A percentile compares a stretch with the other conserved stretches of the same genome.
These are phyloP conservation scores for Embiotoca jacksoni DNA, from an alignment of 2,113 vertebrate species.

Conservation along the genomic window DNA sequence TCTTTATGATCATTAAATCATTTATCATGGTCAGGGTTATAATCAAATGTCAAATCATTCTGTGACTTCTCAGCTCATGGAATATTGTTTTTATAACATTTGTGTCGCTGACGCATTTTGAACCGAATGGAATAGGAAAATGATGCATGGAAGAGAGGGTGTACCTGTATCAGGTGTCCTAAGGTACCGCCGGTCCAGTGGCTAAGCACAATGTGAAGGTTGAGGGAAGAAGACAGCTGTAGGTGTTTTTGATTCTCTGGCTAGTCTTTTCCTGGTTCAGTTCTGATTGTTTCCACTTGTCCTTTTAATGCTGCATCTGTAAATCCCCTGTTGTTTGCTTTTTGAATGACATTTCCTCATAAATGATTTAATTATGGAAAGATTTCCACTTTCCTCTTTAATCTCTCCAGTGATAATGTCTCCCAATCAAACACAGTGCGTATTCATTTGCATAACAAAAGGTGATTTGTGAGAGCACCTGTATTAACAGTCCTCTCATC, in stretches of 20 bases:
- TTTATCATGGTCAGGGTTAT: neutral
- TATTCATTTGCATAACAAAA: constrained; percentile 47
- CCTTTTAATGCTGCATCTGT: constrained; percentile 43
- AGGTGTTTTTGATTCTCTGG: constrained; percentile 30
- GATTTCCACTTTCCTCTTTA: constrained; percentile 39
- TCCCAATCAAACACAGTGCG: constrained; percentile 29
- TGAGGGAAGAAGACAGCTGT: constrained; percentile 24
- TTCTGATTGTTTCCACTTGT: constrained; percentile 52
- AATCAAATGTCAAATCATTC: constrained; percentile 16
- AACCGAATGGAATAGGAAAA: constrained; percentile 35
- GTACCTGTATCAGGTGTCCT: constrained; percentile 37
- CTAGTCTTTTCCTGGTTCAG: constrained; percentile 45
- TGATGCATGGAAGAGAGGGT: neutral
- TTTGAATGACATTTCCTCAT: constrained; percentile 66
- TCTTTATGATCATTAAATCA: neutral
- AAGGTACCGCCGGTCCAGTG: constrained; percentile 1
- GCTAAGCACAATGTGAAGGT: constrained; percentile 22
- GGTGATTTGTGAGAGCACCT: constrained; percentile 25
- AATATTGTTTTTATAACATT: constrained; percentile 28
- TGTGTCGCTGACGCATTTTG: constrained; percentile 3
- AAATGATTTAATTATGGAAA: constrained; percentile 46
- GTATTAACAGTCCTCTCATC: constrained; percentile 13
- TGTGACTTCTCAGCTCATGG: neutral
- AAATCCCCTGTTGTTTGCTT: constrained; percentile 56
- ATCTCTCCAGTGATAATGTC: constrained; percentile 39